These are phyloP conservation scores for Micromys minutus DNA, from an alignment of 2,113 vertebrate genomes.

Conservation along the genomic window DNA sequence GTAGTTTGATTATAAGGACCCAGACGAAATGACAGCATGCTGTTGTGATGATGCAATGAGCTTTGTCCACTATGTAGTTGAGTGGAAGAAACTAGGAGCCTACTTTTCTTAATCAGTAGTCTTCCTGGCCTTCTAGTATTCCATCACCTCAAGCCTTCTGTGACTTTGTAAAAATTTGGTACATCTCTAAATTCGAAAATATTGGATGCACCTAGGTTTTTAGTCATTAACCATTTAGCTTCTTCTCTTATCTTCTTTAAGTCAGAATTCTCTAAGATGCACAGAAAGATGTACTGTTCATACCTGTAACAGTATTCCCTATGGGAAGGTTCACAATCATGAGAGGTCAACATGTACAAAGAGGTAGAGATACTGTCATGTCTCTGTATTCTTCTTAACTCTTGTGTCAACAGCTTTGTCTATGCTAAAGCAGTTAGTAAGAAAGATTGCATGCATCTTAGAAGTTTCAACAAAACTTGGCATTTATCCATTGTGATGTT, in stretches of 20 bases:
- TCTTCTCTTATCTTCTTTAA: background rate
- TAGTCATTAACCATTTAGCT: background rate
- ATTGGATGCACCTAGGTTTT: fast-evolving
- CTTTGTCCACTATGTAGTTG: background rate
- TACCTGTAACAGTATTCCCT: background rate
- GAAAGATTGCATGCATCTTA: background rate
- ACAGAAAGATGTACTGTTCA: background rate
- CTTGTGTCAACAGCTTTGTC: background rate
- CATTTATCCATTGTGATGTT: background rate
- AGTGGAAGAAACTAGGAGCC: background rate
- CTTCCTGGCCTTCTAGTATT: background rate
- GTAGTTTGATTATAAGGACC: background rate
- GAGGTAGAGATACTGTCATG: background rate
- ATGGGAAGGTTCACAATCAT: background rate
- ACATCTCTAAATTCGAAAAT: background rate
- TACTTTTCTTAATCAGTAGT: background rate
- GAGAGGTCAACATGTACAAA: background rate
- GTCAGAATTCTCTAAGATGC: background rate
- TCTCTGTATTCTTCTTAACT: background rate
- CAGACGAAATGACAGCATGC: background rate
- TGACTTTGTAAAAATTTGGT: background rate
- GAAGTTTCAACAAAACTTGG: background rate
- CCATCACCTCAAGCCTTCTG: background rate
- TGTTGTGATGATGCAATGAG: background rate
- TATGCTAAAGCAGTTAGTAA: background rate